Evolutionary conservation across 2,113 vertebrate species (phyloP).

Genomic region (Onychostoma macrolepis): DNA sequence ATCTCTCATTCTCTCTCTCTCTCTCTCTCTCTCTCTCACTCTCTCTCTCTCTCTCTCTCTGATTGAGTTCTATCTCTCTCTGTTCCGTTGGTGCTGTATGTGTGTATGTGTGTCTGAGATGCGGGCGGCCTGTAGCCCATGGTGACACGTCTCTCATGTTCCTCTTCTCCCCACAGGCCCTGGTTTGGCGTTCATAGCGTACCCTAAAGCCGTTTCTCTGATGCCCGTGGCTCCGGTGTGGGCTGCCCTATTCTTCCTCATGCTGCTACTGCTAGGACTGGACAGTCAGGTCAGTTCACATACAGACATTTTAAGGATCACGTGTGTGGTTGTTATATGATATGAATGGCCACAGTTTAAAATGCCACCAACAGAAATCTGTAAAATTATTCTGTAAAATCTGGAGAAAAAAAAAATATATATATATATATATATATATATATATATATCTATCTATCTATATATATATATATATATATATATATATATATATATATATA

Average conservation of each 20-base stretch:
- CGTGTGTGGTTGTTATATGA: background rate
- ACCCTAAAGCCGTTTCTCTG: slow-evolving; percentile 80
- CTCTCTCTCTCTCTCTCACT: slow-evolving; percentile 44
- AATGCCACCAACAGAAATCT: background rate
- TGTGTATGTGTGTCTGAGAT: slow-evolving; percentile 54
- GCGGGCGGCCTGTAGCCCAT: slow-evolving; percentile 34
- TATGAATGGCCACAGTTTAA: background rate
- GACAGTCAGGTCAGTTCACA: slow-evolving; percentile 78
- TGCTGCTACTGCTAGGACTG: slow-evolving; percentile 80
- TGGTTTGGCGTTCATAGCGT: slow-evolving; percentile 82
- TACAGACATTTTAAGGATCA: background rate
- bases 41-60: slow-evolving; percentile 26
- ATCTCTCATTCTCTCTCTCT: no score
- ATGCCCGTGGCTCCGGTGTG: slow-evolving; percentile 82
- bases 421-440: no score
- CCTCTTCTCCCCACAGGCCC: slow-evolving; percentile 69
- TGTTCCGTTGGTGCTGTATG: slow-evolving; percentile 54
- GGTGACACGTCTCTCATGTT: slow-evolving; percentile 43
- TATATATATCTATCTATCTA: no score
- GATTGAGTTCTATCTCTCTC: slow-evolving; percentile 42
- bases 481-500: no score
- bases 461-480: no score
- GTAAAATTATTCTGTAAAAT: background rate
- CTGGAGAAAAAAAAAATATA: background rate
- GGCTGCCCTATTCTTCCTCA: slow-evolving; percentile 84